These are phyloP conservation scores for Schrankia costaestrigalis DNA, from an alignment of 2,888 invertebrate species.

Conservation along the genomic window DNA sequence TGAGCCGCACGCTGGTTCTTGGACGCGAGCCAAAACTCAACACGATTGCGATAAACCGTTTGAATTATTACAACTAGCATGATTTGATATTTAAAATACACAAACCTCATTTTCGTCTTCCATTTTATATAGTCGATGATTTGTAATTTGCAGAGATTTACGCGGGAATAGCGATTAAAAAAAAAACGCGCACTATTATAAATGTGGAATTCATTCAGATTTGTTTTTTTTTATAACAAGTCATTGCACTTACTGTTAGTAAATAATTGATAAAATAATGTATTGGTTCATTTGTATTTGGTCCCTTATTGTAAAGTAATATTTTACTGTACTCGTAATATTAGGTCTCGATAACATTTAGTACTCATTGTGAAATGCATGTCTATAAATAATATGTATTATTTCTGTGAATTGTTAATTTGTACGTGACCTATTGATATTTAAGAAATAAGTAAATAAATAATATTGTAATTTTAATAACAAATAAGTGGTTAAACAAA, in stretches of 20 bases:
- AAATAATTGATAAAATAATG: background rate
- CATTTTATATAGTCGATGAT: conserved; percentile 12
- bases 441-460: too few species aligned
- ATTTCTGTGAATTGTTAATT: too few species aligned
- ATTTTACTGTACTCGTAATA: too few species aligned
- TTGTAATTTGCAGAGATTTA: conserved; percentile 3
- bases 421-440: too few species aligned
- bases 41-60: conserved; percentile 21
- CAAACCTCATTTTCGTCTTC: conserved; percentile 30
- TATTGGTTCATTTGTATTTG: background rate
- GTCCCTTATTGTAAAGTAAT: too few species aligned
- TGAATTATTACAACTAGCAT: conserved; percentile 22
- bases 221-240: conserved; percentile 1
- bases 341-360: too few species aligned
- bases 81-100: conserved; percentile 16
- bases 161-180: background rate
- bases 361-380: too few species aligned
- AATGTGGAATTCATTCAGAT: conserved; percentile 3
- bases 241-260: conserved; percentile 4
- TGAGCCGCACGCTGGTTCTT: conserved; percentile 12
- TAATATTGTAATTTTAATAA: too few species aligned
- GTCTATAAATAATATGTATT: too few species aligned
- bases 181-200: background rate
- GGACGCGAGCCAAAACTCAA: conserved; percentile 23
- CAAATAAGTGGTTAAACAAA: too few species aligned